These are phyloP conservation scores for Gastrophryne carolinensis DNA, from an alignment of 2,797 vertebrate species.

Conservation along the genomic window DNA sequence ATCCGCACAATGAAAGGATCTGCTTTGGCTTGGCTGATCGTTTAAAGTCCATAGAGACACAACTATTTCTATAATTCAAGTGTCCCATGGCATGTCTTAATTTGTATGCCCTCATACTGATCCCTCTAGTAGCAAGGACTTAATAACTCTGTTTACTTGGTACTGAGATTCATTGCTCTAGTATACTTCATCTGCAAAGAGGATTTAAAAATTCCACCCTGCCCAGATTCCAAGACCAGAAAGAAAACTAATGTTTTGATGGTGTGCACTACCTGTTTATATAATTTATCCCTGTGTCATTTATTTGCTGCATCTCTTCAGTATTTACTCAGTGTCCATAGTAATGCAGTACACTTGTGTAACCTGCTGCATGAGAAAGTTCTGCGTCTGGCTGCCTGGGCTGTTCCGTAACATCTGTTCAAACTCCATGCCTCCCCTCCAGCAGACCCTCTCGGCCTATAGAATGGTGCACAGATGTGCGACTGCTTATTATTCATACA, in stretches of 20 bases:
- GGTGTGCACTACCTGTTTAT: conserved; percentile 28
- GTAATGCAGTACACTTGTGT: conserved; percentile 33
- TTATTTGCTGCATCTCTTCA: neutral
- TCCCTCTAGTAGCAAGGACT: neutral
- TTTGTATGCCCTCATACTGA: neutral
- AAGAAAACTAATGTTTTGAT: conserved; percentile 13
- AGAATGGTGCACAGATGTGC: conserved; percentile 38
- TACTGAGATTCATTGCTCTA: neutral
- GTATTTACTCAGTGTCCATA: conserved; percentile 31
- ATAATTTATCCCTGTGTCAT: conserved; percentile 8
- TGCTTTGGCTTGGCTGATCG: too few species aligned
- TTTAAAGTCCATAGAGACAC: neutral
- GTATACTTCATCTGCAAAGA: neutral
- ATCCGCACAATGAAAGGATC: too few species aligned
- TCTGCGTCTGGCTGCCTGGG: conserved; percentile 10
- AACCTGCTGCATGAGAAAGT: conserved; percentile 35
- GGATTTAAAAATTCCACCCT: neutral
- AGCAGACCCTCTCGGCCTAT: conserved; percentile 8
- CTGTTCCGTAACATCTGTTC: conserved; percentile 33
- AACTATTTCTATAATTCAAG: too few species aligned
- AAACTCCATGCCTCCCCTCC: conserved; percentile 13
- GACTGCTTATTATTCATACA: conserved; percentile 21
- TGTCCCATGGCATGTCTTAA: neutral
- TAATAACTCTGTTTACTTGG: neutral
- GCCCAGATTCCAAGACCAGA: neutral